Evolutionary conservation across 2,888 invertebrate genomes (phyloP), one percentile per base, ranked within the genome.

Genomic region (Ormyrus nitidulus): DNA sequence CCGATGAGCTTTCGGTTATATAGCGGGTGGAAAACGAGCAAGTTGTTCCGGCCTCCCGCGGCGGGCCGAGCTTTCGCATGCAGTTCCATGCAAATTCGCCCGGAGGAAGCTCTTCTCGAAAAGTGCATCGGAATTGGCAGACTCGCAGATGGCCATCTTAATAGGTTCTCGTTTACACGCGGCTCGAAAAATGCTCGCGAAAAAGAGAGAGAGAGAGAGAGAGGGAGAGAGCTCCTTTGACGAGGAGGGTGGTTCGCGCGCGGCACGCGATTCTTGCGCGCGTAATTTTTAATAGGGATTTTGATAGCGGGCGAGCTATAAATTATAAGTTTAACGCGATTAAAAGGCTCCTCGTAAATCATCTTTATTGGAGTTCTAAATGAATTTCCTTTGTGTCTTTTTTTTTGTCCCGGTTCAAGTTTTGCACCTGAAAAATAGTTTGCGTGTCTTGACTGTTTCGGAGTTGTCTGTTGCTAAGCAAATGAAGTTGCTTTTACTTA

Each of bases 1-100:
- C 77, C 71, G 11, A 78, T 53, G 71, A 72, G 53, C 53, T 66
- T 78, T 66, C 72, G 66, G 66, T 59, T 19, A 19, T 59, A 72
- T 59, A 4, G 34, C 34, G 34, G 34, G 3, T 48, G 61, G 66
- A 53, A 44, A 71, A 66, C 19, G 64, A 48, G 76, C 51, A 77
- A 69, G 61, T 62, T 62, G 62, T 56, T 77, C 56, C 19, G 34
- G 54, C 54, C 62, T 53, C 54, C 44, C 54, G 54, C 44, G 13
- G 10, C 44, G 34, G 19, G 34, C 3, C 34, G 4, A 34, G 34
- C 34, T 34, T 34, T 34, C 51, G 51, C 68, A 10, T 46, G 53
- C 46, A 19, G 13, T 34, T 51, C 64, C 51, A 77, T 77, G 71
- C 65, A 77, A 71, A 77, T 77, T 56, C 34, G 7, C 48, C 34